Base-by-base conservation (phyloP, 2,113 vertebrate genomes). In the Nyctibius bracteatus region DNA sequence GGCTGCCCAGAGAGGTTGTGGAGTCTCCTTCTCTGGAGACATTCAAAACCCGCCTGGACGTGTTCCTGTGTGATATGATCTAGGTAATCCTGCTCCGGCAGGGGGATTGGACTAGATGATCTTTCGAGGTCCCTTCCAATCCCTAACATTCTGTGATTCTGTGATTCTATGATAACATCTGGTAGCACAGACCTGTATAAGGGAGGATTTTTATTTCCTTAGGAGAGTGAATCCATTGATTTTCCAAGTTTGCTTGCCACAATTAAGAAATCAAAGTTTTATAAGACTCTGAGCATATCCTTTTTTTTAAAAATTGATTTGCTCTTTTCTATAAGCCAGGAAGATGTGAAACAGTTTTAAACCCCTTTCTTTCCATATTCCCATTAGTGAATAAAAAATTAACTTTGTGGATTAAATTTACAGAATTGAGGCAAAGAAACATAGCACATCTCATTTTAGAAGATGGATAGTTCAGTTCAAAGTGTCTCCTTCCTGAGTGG, bases 251-350 rank as follows among this genome's bases (percentile, higher is more conserved):
- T 96, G 21, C 52, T 86, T 95, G 52, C 35, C 12, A 22, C 63
- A 79, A 57, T 71, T 88, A 92, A 86, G 52, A 63, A 78, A 92
- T 74, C 3, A 7, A 94, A 75, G 23, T 70, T 89, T 92, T 82
- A 7, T 46, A 37, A 77, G 31, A 65, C 31, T 70, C 47, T 71
- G 61, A 57, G 68, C 22, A 20, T 89, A 67, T 81, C 16, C 5
- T 92, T 91, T 81, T 57, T 63, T 70, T 63, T 87, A n/a, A n/a
- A n/a, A 39, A 94, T 16, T 75, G 72, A 94, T 96, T 91, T 73
- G 2, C 17, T 84, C 73, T 91, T 94, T 92, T 90, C 61, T 65
- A 30, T 33, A 51, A 86, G 21, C 9, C 70, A 90, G 75, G 59
- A 86, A 81, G 52, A 81, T 47, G n/a, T 72, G 35, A 92, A 92